Percentiles rank a stretch among this genome's conserved stretches.
These are phyloP conservation scores for Euura saliciscinereae DNA, from an alignment of 1,140 invertebrate genomes.

Conservation along the genomic window DNA sequence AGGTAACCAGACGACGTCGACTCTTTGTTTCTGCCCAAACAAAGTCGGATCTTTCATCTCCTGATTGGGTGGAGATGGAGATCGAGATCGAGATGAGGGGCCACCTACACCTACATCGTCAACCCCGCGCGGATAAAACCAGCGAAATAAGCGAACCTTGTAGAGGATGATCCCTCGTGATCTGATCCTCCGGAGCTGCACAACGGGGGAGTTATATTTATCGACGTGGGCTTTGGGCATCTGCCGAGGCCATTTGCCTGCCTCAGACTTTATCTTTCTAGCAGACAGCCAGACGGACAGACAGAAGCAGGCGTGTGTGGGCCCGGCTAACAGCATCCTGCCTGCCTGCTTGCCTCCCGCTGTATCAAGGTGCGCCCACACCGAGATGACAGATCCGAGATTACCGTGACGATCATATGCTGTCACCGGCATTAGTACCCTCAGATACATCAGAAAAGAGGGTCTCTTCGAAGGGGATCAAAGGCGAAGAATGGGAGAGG, in stretches of 20 bases:
- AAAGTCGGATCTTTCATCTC: too few species aligned
- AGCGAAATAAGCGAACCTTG: not conserved
- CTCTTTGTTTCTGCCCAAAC: too few species aligned
- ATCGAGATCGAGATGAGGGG: too few species aligned
- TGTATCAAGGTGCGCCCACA: conserved; percentile 4
- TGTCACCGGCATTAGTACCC: too few species aligned
- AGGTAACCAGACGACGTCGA: too few species aligned
- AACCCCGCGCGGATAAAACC: not conserved
- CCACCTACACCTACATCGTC: too few species aligned
- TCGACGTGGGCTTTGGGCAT: conserved; percentile 3
- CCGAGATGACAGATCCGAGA: not conserved
- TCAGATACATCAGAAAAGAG: too few species aligned
- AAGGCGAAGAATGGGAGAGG: too few species aligned
- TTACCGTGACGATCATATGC: not conserved
- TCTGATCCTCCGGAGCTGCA: not conserved
- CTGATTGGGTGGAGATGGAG: too few species aligned
- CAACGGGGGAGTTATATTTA: not conserved
- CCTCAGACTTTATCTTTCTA: not conserved
- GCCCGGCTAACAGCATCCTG: conserved; percentile 1
- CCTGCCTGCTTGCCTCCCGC: not conserved
- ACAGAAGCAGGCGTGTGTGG: conserved; percentile 3
- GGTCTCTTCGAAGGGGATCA: too few species aligned
- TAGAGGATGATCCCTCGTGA: conserved; percentile 1
- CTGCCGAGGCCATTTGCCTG: not conserved
- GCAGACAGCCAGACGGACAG: conserved; percentile 1